Conservation (phyloP, 2,113 vertebrate genomes). For the human region GRCh38 chr3:174826001-174826500, state of each 20-base stretch:
- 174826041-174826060: no score
- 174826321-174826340: background rate
- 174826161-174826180: background rate
- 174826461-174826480: background rate
- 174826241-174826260: background rate
- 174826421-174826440: background rate
- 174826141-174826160: background rate
- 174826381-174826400: background rate
- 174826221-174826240: background rate
- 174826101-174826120: background rate
- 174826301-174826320: background rate
- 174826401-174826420: background rate
- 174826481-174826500: background rate
- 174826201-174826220: constrained; percentile 9
- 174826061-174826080: no score
- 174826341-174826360: background rate
- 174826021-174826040: no score
- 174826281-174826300: background rate
- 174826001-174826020: no score
- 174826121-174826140: background rate
- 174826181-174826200: background rate
- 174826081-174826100: no score
- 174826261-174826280: background rate
- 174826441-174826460: background rate
- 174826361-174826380: background rate